Evolutionary conservation across 2,113 vertebrate genomes (phyloP).

Genomic region (Actenoides hombroni): DNA sequence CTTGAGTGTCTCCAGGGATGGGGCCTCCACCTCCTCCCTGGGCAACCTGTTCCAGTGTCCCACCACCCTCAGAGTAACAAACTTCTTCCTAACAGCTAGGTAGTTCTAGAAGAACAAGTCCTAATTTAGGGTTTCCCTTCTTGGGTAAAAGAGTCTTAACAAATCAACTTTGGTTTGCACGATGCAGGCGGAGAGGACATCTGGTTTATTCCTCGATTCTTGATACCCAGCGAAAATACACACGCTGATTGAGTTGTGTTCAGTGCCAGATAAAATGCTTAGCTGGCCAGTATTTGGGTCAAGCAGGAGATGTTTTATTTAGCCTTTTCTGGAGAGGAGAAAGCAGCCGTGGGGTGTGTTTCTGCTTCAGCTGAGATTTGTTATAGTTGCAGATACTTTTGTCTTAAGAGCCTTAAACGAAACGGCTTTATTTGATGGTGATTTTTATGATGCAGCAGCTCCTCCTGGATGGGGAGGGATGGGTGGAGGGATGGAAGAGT

Average conservation of each 20-base stretch:
- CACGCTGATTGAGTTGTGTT: accelerated
- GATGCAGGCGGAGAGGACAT: not conserved
- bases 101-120: not conserved
- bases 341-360: not conserved
- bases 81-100: too few species aligned
- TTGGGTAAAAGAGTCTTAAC: not conserved
- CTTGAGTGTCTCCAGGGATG: too few species aligned
- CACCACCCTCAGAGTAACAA: too few species aligned
- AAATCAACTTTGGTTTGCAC: not conserved
- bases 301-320: not conserved
- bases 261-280: not conserved
- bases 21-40: too few species aligned
- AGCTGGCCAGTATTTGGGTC: not conserved
- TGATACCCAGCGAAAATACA: accelerated
- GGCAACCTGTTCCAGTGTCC: too few species aligned
- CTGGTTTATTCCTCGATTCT: not conserved
- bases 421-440: not conserved
- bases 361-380: not conserved
- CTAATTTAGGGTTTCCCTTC: not conserved
- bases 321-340: not conserved
- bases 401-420: not conserved
- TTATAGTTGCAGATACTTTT: not conserved
- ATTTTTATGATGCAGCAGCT: not conserved
- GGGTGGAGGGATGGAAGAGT: too few species aligned
- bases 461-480: not conserved